Conservation (phyloP, 2,797 vertebrate genomes). For the Amblyopsis hoosieri region DNA sequence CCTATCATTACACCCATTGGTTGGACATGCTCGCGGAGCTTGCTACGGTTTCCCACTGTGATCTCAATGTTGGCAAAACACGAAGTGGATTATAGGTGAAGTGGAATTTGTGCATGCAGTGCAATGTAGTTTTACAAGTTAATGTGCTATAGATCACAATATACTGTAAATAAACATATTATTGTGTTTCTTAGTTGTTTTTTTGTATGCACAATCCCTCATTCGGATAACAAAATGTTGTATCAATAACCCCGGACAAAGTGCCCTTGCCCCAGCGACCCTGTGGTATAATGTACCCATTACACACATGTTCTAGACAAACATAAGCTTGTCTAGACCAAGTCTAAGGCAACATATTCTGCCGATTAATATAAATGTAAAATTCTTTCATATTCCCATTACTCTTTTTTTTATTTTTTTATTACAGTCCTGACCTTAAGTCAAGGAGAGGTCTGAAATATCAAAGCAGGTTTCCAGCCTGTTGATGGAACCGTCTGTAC, state of each 20-base stretch:
- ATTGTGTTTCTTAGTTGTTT: background rate
- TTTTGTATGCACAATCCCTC: background rate
- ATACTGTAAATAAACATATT: too few relatives aligned
- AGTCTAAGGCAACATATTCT: too few relatives aligned
- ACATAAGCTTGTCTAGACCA: background rate
- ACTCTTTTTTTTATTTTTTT: too few relatives aligned
- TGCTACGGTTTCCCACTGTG: constrained; percentile 12
- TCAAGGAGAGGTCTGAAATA: constrained; percentile 55
- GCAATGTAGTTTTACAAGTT: too few relatives aligned
- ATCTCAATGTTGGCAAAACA: background rate
- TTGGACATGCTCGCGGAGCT: constrained; percentile 6
- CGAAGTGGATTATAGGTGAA: background rate
- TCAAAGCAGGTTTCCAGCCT: background rate
- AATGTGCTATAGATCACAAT: too few relatives aligned
- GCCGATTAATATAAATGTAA: too few relatives aligned
- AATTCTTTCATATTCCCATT: too few relatives aligned
- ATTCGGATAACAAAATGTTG: too few relatives aligned
- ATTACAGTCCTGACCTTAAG: constrained; percentile 58
- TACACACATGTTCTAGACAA: background rate
- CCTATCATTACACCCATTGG: constrained; percentile 35
- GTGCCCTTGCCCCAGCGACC: too few relatives aligned
- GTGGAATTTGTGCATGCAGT: background rate
- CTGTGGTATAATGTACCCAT: background rate
- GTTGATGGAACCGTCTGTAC: constrained; percentile 5
- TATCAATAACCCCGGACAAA: too few relatives aligned